Percentiles rank a stretch among this genome's conserved stretches.
These are phyloP conservation scores for Meta bourneti DNA, from an alignment of 2,888 invertebrate species.

Conservation along the genomic window DNA sequence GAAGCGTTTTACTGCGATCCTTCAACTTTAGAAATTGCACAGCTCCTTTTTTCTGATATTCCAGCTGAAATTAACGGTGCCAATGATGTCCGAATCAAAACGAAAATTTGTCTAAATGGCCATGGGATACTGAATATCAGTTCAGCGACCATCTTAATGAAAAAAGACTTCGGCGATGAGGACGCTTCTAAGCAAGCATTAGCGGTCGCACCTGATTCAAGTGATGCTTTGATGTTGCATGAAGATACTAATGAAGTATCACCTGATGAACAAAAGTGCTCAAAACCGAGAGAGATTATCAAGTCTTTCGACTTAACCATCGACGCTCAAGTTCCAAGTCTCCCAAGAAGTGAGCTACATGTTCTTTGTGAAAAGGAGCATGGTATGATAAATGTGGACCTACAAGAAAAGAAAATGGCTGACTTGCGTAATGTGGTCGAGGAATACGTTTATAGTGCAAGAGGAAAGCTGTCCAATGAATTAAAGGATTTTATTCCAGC, in stretches of 20 bases:
- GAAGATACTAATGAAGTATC: neutral
- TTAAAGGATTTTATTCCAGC: slow-evolving; percentile 65
- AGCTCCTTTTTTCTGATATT: slow-evolving; percentile 83
- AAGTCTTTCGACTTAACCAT: slow-evolving; percentile 93
- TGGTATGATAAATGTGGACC: slow-evolving; percentile 86
- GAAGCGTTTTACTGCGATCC: slow-evolving; percentile 88
- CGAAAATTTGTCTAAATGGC: slow-evolving; percentile 95
- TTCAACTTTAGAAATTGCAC: slow-evolving; percentile 78
- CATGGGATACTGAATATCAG: slow-evolving; percentile 95
- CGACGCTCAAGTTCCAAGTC: slow-evolving; percentile 87
- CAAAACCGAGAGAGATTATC: slow-evolving; percentile 86
- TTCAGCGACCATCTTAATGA: slow-evolving; percentile 87
- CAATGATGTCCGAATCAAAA: slow-evolving; percentile 95
- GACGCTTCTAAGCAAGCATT: slow-evolving; percentile 2
- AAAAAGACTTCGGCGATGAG: neutral
- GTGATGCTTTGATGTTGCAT: neutral
- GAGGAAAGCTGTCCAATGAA: slow-evolving; percentile 86
- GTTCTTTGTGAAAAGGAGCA: slow-evolving; percentile 33
- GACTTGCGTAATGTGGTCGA: slow-evolving; percentile 98
- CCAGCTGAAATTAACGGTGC: slow-evolving; percentile 90
- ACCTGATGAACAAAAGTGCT: neutral
- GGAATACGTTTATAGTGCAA: slow-evolving; percentile 97
- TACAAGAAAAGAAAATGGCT: slow-evolving; percentile 94
- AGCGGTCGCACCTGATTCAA: neutral
- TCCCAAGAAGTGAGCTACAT: slow-evolving; percentile 85